Conservation (phyloP, 2,113 vertebrate genomes). For the Atlantisia rogersi region DNA sequence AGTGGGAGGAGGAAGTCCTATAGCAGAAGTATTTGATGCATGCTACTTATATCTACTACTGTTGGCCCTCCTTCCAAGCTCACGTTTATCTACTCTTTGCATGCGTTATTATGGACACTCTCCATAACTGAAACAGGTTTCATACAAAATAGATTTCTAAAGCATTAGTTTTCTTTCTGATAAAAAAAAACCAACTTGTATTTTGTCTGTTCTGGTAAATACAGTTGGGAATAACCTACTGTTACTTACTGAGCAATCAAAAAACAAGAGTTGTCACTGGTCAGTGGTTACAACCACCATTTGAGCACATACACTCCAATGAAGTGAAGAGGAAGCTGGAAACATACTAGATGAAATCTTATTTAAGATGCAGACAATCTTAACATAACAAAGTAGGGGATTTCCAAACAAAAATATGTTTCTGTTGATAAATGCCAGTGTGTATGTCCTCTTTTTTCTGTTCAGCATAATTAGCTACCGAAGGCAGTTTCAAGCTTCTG, state of each 20-base stretch:
- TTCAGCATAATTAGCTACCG: not conserved
- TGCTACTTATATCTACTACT: not conserved
- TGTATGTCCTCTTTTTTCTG: not conserved
- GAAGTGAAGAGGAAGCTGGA: not conserved
- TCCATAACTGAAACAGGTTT: not conserved
- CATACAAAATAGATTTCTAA: not conserved
- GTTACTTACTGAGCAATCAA: not conserved
- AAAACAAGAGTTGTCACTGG: not conserved
- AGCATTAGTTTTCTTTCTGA: not conserved
- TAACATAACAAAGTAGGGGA: not conserved
- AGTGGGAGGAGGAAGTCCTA: not conserved
- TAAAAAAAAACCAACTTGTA: not conserved
- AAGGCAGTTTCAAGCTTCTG: not conserved
- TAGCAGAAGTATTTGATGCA: not conserved
- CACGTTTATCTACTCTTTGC: not conserved
- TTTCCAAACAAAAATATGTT: not conserved
- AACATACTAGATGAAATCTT: not conserved
- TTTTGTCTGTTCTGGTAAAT: not conserved
- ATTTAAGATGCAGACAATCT: not conserved
- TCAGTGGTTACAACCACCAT: not conserved
- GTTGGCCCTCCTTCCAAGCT: not conserved
- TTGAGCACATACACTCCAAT: not conserved
- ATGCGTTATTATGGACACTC: not conserved
- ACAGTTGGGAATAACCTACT: not conserved
- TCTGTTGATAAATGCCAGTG: not conserved